Base-by-base conservation (phyloP, 2,113 vertebrate genomes). In the Notothenia coriiceps region DNA sequence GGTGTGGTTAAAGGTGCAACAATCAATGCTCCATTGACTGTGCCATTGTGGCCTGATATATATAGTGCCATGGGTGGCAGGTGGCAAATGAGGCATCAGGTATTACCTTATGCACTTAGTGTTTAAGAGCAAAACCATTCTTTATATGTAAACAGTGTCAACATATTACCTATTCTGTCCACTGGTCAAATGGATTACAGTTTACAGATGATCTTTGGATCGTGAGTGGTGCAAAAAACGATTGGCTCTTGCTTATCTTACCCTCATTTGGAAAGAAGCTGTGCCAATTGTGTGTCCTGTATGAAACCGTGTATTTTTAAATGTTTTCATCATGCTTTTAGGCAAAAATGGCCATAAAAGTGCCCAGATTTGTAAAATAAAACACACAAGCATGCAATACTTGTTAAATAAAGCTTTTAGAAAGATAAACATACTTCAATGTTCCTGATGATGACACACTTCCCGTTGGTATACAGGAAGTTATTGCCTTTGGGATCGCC, bases 391-490 rank as follows among this genome's bases (percentile, higher is more conserved):
- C 9, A 52, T 35, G 8, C 1, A 73, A 40, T 47, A 14, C n/a
- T 46, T 35, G 22, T 47, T 49, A 43, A 25, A 74, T 44, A 20
- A 56, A 14, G 0, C 18, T 68, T 46, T 67, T 2, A 43, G 56
- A 35, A 65, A 56, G 44, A 62, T 18, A 0, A 62, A 29, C 62
- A 61, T 96, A 99, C 98, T 55, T 99, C 96, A 51, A 99, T 96
- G 89, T 99, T 97, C 55, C 98, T 94, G 82, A 99, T 96, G 94
- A 99, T 91, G 93, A 99, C 98, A 62, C 96, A 96, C 87, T 99
- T 99, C 51, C 97, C 97, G 66, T 99, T 99, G 73, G 98, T 99
- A 51, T 99, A 99, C 7, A 99, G 94, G 77, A 99, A 99, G 95
- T 96, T 97, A 84, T 93, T 96, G 90, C 97, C 97, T 89, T 97